Base-by-base conservation (phyloP, 2,797 vertebrate genomes). In the Arrhamphus sclerolepis region DNA sequence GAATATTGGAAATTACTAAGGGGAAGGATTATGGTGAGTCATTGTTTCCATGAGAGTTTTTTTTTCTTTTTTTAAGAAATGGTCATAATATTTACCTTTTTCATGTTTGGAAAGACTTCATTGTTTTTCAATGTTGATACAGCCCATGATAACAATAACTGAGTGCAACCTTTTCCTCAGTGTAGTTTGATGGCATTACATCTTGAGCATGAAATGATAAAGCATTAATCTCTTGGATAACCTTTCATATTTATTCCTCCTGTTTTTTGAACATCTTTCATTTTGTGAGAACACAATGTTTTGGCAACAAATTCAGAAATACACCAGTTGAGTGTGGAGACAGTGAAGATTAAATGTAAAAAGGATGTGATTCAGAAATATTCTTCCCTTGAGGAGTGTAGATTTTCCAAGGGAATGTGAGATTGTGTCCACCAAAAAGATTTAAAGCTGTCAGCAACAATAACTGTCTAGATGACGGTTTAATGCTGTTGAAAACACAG, bases 21-120 rank as follows among this genome's bases (percentile, higher is more conserved):
- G 97, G 97, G 26, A 98, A 95, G 87, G 97, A 98, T 87, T 99
- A 98, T 74, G 97, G 98, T 99, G 91, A 94, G 94, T 92, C 72
- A 50, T 1, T 54, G 26, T 64, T 74, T 77, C 64, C 73, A 61
- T 28, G 14, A 66, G 29, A 52, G 24, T 26, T 26, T 26, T 26
- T 26, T 26, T 26, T 26, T 26, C 54, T 59, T 62, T 65, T 60
- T 53, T 40, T 26, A 20, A 42, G 57, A 70, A 71, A 65, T 57
- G 7, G 64, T 62, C 13, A 22, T 40, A 62, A 71, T 58, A 60
- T 67, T 77, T 41, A 51, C 42, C 38, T 44, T 68, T 72, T 56
- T 24, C 16, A 44, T 57, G 44, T 72, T 71, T 74, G 46, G 48
- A 55, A 52, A 28, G 14, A 58, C 34, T 70, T 53, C 1, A 55